phyloP scores from a whole-genome alignment of 2,113 vertebrate species.

The Anolis sagrei region DNA sequence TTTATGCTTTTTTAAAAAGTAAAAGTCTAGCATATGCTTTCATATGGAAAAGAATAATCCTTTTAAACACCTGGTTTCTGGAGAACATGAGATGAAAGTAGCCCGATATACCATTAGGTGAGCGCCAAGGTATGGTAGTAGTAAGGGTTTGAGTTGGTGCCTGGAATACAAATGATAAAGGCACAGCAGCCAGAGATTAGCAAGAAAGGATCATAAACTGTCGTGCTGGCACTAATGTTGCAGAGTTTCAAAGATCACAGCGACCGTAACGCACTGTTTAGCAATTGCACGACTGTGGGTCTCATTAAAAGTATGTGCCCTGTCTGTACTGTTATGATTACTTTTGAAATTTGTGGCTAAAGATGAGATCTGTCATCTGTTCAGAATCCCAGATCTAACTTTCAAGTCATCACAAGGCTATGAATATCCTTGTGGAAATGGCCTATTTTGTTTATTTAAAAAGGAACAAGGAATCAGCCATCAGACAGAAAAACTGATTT shows the following conservation, averaged over 20 bases:
- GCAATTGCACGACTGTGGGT: not conserved
- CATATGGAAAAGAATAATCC: constrained; percentile 20
- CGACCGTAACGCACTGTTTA: constrained; percentile 30
- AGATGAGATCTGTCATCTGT: constrained; percentile 21
- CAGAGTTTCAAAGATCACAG: constrained; percentile 29
- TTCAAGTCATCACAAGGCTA: constrained; percentile 14
- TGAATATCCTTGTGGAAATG: constrained; percentile 30
- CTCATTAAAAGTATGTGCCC: constrained; percentile 44
- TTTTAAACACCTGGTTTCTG: not conserved
- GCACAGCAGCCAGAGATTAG: constrained; percentile 25
- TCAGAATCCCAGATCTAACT: constrained; percentile 37
- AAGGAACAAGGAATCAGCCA: constrained; percentile 31
- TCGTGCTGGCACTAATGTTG: not conserved
- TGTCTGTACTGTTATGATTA: not conserved
- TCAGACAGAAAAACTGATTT: not conserved
- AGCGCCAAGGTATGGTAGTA: not conserved
- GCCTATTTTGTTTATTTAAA: constrained; percentile 41
- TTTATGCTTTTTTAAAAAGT: not conserved
- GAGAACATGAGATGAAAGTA: not conserved
- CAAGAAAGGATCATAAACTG: constrained; percentile 4
- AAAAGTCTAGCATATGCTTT: not conserved
- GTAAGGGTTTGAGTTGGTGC: constrained; percentile 7
- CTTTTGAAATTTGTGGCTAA: constrained; percentile 35
- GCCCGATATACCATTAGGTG: not conserved
- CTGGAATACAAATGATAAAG: constrained; percentile 8